Conservation (phyloP, 1,140 invertebrate genomes). For the Monochamus saltuarius region DNA sequence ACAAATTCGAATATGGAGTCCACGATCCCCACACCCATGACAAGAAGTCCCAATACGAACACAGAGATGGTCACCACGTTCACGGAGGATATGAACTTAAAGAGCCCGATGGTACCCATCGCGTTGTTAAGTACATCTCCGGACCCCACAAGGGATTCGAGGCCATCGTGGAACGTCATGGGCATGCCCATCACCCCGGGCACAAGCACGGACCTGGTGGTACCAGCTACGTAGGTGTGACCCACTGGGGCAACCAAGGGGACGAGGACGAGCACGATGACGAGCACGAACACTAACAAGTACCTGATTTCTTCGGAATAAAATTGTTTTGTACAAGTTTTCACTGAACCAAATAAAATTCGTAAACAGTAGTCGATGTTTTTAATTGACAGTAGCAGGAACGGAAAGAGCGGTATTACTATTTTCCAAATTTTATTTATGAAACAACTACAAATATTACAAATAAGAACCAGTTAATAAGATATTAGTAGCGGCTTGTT, state of each 20-base stretch:
- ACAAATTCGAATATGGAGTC: constrained; percentile 54
- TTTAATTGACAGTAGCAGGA: too few relatives aligned
- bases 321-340: too few relatives aligned
- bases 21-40: constrained; percentile 54
- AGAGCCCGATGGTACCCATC: constrained; percentile 52
- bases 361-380: too few relatives aligned
- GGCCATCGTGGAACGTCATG: constrained; percentile 36
- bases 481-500: too few relatives aligned
- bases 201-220: constrained; percentile 21
- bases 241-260: constrained; percentile 18
- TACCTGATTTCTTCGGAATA: too few relatives aligned
- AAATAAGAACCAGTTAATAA: too few relatives aligned
- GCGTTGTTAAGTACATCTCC: constrained; percentile 53
- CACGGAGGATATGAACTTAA: constrained; percentile 51
- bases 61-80: constrained; percentile 53
- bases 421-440: too few relatives aligned
- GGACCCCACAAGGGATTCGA: constrained; percentile 48
- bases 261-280: too few relatives aligned
- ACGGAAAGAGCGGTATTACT: too few relatives aligned
- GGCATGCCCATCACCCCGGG: constrained; percentile 33
- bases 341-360: too few relatives aligned
- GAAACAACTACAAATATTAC: too few relatives aligned
- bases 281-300: too few relatives aligned
- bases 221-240: constrained; percentile 23
- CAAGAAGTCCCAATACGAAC: constrained; percentile 52